Conservation (phyloP, 2,797 vertebrate genomes). For the Euphonia xanthogaster region DNA sequence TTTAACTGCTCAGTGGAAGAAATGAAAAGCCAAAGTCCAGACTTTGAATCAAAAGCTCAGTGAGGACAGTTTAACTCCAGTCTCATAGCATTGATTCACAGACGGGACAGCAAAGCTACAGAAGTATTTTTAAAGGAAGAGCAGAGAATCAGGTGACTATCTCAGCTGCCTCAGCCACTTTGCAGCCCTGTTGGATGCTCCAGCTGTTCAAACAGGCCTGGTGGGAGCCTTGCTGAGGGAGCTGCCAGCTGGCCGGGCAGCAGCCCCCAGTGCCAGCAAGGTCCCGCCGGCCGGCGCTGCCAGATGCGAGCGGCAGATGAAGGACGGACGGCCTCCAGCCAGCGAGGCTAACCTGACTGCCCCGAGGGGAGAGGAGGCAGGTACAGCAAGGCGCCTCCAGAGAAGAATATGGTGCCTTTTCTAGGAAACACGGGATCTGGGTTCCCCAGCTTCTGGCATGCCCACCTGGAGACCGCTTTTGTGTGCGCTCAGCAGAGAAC, state of each 20-base stretch:
- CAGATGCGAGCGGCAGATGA: background rate
- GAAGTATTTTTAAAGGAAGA: conserved; percentile 1
- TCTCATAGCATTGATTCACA: background rate
- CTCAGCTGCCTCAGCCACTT: conserved; percentile 1
- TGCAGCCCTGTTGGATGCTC: conserved; percentile 37
- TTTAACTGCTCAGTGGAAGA: background rate
- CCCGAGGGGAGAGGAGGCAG: background rate
- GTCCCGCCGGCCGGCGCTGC: rapidly evolving
- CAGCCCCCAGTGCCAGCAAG: background rate
- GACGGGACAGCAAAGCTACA: background rate
- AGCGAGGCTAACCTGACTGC: background rate
- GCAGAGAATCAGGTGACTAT: background rate
- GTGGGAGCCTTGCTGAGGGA: background rate
- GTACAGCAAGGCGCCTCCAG: background rate
- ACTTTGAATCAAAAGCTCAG: background rate
- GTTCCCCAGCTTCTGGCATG: background rate
- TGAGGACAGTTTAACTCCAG: background rate
- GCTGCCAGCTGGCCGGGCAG: conserved; percentile 2
- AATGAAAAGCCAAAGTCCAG: background rate
- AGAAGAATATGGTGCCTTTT: background rate
- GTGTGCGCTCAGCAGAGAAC: background rate
- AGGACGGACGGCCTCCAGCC: conserved; percentile 1
- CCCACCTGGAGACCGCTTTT: background rate
- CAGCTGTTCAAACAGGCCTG: conserved; percentile 55
- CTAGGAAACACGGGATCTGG: background rate